Conservation (phyloP, 2,888 invertebrate genomes). For the Merodon equestris region DNA sequence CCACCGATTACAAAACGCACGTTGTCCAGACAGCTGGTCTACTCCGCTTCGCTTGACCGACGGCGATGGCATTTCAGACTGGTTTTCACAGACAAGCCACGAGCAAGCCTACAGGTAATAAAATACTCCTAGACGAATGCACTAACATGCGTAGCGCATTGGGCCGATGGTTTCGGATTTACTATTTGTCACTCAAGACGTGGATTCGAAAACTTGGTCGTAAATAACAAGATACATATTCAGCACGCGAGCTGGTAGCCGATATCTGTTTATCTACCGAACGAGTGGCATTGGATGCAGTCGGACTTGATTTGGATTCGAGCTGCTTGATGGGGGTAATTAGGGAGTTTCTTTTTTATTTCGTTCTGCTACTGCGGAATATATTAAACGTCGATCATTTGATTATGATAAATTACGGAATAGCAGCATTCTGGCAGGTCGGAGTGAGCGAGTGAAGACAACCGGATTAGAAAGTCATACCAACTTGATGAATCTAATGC, state of each 20-base stretch:
- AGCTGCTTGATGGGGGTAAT: background rate
- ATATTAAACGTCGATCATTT: background rate
- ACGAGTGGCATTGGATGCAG: conserved; percentile 22
- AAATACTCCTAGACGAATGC: conserved; percentile 25
- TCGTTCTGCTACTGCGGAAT: background rate
- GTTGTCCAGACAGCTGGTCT: conserved; percentile 60
- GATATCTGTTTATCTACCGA: background rate
- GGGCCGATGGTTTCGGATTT: conserved; percentile 44
- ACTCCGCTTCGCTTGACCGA: conserved; percentile 3
- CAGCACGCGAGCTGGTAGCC: conserved; percentile 5
- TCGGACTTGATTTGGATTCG: background rate
- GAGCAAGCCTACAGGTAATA: no score
- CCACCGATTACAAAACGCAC: conserved; percentile 50
- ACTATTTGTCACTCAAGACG: conserved; percentile 60
- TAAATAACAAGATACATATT: conserved; percentile 51
- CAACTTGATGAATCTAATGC: no score
- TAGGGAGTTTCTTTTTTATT: background rate
- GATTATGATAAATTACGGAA: conserved; percentile 5
- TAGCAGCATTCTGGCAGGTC: no score
- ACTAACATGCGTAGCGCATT: conserved; percentile 54
- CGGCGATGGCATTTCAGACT: conserved; percentile 24
- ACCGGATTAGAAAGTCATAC: no score
- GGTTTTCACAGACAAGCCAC: conserved; percentile 34
- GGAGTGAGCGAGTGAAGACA: no score
- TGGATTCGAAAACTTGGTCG: conserved; percentile 49